These are phyloP conservation scores for Neomorphus geoffroyi DNA, from an alignment of 2,797 vertebrate species.

Conservation along the genomic window DNA sequence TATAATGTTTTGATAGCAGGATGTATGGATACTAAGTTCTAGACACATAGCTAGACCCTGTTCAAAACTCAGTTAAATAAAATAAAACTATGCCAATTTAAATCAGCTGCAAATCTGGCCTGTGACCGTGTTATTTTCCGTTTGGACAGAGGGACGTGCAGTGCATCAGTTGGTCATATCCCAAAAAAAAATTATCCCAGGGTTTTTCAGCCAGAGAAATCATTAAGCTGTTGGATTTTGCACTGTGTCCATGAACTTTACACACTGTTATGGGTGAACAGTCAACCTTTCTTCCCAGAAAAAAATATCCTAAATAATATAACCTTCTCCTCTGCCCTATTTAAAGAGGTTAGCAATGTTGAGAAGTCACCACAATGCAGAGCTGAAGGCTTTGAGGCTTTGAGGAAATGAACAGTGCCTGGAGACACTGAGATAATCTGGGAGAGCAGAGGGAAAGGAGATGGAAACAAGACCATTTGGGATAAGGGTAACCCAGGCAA, in stretches of 20 bases:
- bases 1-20: not conserved
- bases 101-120: slow-evolving; percentile 22
- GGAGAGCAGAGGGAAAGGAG: not conserved
- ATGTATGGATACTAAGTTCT: not conserved
- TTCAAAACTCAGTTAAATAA: not conserved
- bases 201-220: slow-evolving; percentile 17
- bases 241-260: not conserved
- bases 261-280: not conserved
- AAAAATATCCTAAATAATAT: not conserved
- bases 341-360: not conserved
- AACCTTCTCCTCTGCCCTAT: not conserved
- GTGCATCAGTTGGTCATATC: not conserved
- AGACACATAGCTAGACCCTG: not conserved
- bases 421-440: not conserved
- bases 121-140: not conserved
- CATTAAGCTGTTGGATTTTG: slow-evolving; percentile 9
- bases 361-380: not conserved
- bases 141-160: slow-evolving; percentile 11
- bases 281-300: not conserved
- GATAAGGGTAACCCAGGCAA: not conserved
- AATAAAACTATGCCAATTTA: not conserved
- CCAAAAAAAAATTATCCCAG: not conserved
- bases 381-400: not conserved
- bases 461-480: not conserved
- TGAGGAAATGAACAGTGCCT: not conserved